Percentiles rank a stretch among this genome's conserved stretches.
Evolutionary conservation across 2,888 invertebrate genomes (phyloP).

Genomic region (Drosophila putrida): DNA sequence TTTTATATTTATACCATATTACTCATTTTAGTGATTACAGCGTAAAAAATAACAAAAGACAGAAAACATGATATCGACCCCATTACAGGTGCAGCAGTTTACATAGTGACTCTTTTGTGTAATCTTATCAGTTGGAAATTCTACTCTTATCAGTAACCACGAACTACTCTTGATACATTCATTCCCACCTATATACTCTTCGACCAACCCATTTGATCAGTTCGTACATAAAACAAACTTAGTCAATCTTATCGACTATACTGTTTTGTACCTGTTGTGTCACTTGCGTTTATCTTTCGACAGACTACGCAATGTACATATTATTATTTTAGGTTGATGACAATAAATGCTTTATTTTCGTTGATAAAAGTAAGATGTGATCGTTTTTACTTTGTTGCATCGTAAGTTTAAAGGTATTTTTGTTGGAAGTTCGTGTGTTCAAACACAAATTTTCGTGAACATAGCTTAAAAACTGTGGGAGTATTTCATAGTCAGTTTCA

Average conservation of each 20-base stretch:
- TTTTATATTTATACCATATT: not conserved
- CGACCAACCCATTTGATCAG: slow-evolving; percentile 34
- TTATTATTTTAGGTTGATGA: slow-evolving; percentile 44
- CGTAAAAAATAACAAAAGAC: not conserved
- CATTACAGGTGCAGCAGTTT: slow-evolving; percentile 63
- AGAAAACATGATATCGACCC: slow-evolving; percentile 22
- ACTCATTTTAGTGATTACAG: not conserved
- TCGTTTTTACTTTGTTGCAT: not conserved
- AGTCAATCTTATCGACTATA: slow-evolving; percentile 63
- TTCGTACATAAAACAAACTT: slow-evolving; percentile 65
- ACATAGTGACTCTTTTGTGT: slow-evolving; percentile 42
- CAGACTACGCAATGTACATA: slow-evolving; percentile 23
- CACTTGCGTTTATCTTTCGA: slow-evolving; percentile 17
- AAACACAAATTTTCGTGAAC: not conserved
- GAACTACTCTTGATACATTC: slow-evolving; percentile 32
- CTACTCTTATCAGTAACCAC: slow-evolving; percentile 48
- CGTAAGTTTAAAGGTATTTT: not conserved
- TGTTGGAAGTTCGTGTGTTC: too few relatives aligned
- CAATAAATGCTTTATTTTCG: slow-evolving; percentile 24
- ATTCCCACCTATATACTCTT: slow-evolving; percentile 25
- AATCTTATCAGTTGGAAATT: slow-evolving; percentile 64
- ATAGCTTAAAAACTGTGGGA: not conserved
- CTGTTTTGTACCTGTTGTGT: slow-evolving; percentile 27
- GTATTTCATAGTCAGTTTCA: not conserved
- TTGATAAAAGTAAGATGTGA: slow-evolving; percentile 9